These are phyloP conservation scores for Mantis religiosa DNA, from an alignment of 2,888 invertebrate species.

Conservation along the genomic window DNA sequence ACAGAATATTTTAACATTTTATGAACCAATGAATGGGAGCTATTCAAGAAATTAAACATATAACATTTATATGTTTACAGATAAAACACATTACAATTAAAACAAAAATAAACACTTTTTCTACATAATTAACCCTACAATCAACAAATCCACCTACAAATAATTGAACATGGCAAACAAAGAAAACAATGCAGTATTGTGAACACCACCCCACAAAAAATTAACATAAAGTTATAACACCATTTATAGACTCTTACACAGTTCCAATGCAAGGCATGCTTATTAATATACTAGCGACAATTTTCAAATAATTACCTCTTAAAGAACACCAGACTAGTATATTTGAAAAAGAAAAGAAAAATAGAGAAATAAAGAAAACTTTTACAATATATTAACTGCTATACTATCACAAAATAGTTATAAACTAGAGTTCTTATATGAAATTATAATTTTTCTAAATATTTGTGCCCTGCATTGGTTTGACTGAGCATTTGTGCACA, in stretches of 20 bases:
- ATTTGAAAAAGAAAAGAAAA: background rate
- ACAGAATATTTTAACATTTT: background rate
- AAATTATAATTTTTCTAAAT: background rate
- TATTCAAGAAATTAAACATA: slow-evolving; percentile 1
- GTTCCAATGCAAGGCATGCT: slow-evolving; percentile 24
- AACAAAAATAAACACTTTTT: slow-evolving; percentile 16
- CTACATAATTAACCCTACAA: background rate
- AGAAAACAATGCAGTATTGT: slow-evolving; percentile 11
- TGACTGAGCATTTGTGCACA: background rate
- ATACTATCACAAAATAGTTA: background rate
- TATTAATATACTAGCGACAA: background rate
- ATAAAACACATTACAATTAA: slow-evolving; percentile 14
- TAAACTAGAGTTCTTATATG: background rate
- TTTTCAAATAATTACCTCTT: background rate
- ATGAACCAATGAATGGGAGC: slow-evolving; percentile 11
- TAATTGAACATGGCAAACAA: slow-evolving; percentile 14
- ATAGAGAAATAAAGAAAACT: background rate
- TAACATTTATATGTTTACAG: slow-evolving; percentile 1
- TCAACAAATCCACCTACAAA: slow-evolving; percentile 24
- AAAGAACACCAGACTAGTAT: background rate
- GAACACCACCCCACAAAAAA: slow-evolving; percentile 22
- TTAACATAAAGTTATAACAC: slow-evolving; percentile 16
- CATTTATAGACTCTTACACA: slow-evolving; percentile 6
- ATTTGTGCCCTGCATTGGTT: slow-evolving; percentile 21
- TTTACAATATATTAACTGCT: background rate